Evolutionary conservation across 2,888 invertebrate genomes (phyloP), one percentile per base, ranked within the genome.

Genomic region (Gari tellinella): DNA sequence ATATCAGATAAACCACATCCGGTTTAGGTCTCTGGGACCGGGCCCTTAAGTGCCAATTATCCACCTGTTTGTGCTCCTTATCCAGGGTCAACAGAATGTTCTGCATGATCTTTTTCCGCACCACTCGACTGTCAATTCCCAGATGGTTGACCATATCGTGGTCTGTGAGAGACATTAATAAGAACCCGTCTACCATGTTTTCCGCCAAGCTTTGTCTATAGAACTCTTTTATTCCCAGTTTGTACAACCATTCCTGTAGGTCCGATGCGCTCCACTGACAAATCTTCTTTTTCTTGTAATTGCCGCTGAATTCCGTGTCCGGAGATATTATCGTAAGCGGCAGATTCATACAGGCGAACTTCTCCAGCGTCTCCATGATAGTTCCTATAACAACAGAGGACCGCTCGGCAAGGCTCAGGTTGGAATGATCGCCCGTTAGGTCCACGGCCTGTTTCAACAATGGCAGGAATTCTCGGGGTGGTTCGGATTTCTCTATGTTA

Each of bases 231-330:
- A 91, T 86, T 21, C 90, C 90, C 4, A 91, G 79, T 45, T 87
- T 87, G 60, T 84, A 89, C 40, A 91, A 77, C 91, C 91, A 91
- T 69, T 91, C 91, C 72, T 91, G 91, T n/a, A 91, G 75, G 65
- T 91, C 90, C 55, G 73, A 75, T 8, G 85, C 83, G 64, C 75
- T 85, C 91, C 91, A 91, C 58, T 88, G 86, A 62, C 89, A 90
- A 14, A 91, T 88, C 72, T 89, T 90, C 75, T 90, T 90, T 58
- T 83, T 85, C 64, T 82, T 86, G 69, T 87, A 91, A 55, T 90
- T 86, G 21, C 89, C 91, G 3, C 88, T 88, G 56, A 89, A 90
- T 68, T 90, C 90, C 1, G 83, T 83, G 53, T 89, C 88, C 1
- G 85, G 79, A 7, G 80, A 78, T 19, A 61, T 62, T 0, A 89